These are phyloP conservation scores for Thereva nobilitata DNA, from an alignment of 2,888 invertebrate species.

Conservation along the genomic window DNA sequence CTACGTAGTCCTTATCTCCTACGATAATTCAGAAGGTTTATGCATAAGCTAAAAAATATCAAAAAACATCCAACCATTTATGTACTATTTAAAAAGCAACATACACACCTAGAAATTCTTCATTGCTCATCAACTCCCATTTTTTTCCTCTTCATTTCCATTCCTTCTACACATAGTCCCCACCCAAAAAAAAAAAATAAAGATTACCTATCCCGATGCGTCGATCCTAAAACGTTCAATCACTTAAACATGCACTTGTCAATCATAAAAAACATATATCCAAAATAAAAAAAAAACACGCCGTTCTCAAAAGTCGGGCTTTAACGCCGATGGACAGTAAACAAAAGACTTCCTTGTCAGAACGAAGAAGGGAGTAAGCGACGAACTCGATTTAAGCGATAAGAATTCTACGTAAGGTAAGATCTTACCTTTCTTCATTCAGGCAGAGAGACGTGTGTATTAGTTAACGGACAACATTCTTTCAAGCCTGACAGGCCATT, in stretches of 20 bases:
- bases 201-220: not conserved
- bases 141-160: not conserved
- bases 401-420: slow-evolving; percentile 1
- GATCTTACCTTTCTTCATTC: too few species aligned
- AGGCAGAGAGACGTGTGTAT: too few species aligned
- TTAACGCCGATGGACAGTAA: slow-evolving; percentile 1
- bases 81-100: too few species aligned
- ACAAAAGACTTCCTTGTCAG: slow-evolving; percentile 38
- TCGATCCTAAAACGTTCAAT: not conserved
- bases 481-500: too few species aligned
- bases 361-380: slow-evolving; percentile 16
- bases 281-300: slow-evolving; percentile 5
- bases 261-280: not conserved
- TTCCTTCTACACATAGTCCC: too few species aligned
- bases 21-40: too few species aligned
- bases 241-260: not conserved
- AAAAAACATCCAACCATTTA: too few species aligned
- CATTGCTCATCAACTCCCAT: not conserved
- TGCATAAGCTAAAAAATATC: too few species aligned
- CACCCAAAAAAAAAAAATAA: not conserved
- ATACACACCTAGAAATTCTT: not conserved
- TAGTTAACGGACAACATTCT: too few species aligned
- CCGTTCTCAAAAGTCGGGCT: not conserved
- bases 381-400: slow-evolving; percentile 25
- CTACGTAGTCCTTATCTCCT: too few species aligned